Conservation (phyloP, 2,888 invertebrate genomes). For the Apodemia hepburni region DNA sequence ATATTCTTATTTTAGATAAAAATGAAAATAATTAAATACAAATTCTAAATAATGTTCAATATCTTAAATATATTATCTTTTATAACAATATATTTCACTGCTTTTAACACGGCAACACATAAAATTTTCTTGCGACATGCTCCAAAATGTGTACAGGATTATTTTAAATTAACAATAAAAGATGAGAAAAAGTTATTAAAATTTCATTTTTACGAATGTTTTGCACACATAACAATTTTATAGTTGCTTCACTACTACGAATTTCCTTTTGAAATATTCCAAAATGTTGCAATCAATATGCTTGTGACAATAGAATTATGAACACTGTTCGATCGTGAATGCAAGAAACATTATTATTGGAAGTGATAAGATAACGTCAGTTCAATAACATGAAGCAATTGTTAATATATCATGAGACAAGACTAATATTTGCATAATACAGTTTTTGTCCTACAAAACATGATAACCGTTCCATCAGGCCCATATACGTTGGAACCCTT, state of each 20-base stretch:
- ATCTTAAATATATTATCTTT: too few relatives aligned
- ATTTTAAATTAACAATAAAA: background rate
- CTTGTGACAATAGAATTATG: slow-evolving; percentile 4
- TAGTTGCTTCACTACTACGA: too few relatives aligned
- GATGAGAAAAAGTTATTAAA: background rate
- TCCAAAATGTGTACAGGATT: too few relatives aligned
- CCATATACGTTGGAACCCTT: too few relatives aligned
- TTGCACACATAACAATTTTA: background rate
- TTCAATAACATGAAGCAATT: slow-evolving; percentile 55
- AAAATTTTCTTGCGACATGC: too few relatives aligned
- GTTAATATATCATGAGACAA: slow-evolving; percentile 19
- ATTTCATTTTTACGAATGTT: background rate
- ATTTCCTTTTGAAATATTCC: background rate
- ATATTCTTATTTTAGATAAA: too few relatives aligned
- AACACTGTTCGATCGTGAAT: slow-evolving; percentile 30
- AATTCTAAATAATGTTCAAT: too few relatives aligned
- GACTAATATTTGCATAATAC: slow-evolving; percentile 12
- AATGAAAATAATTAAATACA: too few relatives aligned
- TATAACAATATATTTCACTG: too few relatives aligned
- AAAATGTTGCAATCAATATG: background rate
- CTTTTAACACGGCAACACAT: too few relatives aligned
- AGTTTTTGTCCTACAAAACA: background rate
- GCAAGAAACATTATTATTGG: slow-evolving; percentile 50
- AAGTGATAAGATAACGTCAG: slow-evolving; percentile 67
- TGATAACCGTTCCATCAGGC: too few relatives aligned